Evolutionary conservation across 2,797 vertebrate species (phyloP).

Genomic region (Erithacus rubecula): DNA sequence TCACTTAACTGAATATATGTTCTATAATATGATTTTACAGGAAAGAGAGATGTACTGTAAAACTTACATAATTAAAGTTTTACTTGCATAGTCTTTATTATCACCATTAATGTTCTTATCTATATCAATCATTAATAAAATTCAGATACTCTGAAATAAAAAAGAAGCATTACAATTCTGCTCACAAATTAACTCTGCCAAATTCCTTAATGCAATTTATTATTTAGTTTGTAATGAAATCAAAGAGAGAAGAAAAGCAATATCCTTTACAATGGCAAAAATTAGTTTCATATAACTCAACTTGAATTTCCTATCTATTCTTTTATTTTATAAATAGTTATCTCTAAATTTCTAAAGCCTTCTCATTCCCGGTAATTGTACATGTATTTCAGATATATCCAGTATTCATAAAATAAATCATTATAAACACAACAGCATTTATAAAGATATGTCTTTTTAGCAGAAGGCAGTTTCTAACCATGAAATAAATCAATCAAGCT

Average conservation of each 20-base stretch:
- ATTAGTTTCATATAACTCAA: background rate
- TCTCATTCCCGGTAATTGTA: background rate
- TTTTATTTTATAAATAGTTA: background rate
- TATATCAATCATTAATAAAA: slow-evolving; percentile 2
- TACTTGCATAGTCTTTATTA: background rate
- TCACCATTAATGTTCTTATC: background rate
- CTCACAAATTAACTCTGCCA: background rate
- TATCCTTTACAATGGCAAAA: background rate
- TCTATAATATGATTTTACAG: background rate
- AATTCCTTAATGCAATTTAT: background rate
- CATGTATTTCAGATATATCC: background rate
- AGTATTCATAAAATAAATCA: background rate
- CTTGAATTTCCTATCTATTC: background rate
- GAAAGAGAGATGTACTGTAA: background rate
- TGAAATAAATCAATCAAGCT: background rate
- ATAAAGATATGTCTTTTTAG: background rate
- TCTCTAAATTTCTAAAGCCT: background rate
- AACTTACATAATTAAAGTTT: background rate
- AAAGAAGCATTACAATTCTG: background rate
- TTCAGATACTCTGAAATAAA: background rate
- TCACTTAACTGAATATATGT: background rate
- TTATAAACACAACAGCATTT: background rate
- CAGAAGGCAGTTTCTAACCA: background rate
- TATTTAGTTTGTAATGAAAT: background rate
- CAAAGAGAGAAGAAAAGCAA: background rate